A percentile compares a stretch with the other conserved stretches of the same genome.
Evolutionary conservation across 23 tunicate genomes (phyloP).

Genomic region (Clavelina lepadiformis): DNA sequence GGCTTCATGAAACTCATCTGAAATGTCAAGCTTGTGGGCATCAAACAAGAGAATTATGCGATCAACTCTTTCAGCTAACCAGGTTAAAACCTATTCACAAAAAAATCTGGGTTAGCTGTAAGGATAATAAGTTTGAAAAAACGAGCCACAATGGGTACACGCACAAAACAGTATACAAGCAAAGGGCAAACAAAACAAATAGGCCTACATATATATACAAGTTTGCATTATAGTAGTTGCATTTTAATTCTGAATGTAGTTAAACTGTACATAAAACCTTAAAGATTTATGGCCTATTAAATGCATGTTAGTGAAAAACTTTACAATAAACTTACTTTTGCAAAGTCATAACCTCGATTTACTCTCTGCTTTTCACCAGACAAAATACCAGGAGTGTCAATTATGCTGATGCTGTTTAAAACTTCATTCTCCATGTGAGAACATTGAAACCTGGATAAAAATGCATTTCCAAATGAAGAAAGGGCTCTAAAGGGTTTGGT

Average conservation of each 20-base stretch:
- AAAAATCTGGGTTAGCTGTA: no score
- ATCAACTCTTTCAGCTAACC: conserved; percentile 99
- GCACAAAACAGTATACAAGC: no score
- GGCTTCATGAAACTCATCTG: conserved; percentile 99
- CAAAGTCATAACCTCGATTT: conserved; percentile 93
- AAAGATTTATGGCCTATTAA: no score
- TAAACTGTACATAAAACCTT: no score
- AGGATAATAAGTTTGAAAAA: no score
- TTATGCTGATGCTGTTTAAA: conserved; percentile 84
- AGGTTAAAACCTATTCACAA: conserved; percentile 79
- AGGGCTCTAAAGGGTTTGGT: conserved; percentile 91
- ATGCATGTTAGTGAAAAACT: no score
- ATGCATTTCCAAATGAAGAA: conserved; percentile 90
- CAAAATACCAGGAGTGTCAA: conserved; percentile 98
- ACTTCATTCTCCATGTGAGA: conserved; percentile 90
- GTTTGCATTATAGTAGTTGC: no score
- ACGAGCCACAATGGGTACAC: no score
- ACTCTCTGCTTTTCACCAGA: conserved; percentile 99
- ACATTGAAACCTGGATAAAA: conserved; percentile 89
- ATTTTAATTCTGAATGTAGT: no score
- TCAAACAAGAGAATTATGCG: conserved; percentile 96
- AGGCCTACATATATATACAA: no score
- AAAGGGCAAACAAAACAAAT: no score
- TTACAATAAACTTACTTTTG: conserved; percentile 60
- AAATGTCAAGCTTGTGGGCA: conserved; percentile 98